Conservation (phyloP, 2,797 vertebrate species). For the Novumbra hubbsi region DNA sequence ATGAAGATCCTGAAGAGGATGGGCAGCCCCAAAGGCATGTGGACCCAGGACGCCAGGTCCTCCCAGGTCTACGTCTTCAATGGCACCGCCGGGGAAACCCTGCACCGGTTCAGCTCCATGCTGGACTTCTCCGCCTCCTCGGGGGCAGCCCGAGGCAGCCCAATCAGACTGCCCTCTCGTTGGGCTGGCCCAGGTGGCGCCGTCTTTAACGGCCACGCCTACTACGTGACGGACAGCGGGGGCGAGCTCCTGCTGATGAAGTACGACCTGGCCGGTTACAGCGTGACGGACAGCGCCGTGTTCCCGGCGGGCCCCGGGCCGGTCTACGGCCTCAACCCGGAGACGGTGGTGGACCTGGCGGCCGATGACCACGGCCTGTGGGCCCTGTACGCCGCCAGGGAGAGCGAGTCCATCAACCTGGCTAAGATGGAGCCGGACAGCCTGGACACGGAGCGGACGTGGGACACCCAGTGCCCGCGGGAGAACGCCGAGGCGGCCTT, state of each 20-base stretch:
- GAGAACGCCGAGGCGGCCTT: constrained; percentile 92
- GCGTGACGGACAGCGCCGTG: constrained; percentile 83
- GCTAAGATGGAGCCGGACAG: constrained; percentile 89
- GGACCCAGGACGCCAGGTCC: constrained; percentile 85
- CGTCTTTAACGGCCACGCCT: constrained; percentile 84
- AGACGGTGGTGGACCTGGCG: constrained; percentile 85
- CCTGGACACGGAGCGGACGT: constrained; percentile 93
- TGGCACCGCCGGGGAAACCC: constrained; percentile 78
- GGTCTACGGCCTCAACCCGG: constrained; percentile 80
- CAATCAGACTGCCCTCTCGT: constrained; percentile 80
- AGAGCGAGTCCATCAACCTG: constrained; percentile 86
- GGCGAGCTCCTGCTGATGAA: constrained; percentile 86
- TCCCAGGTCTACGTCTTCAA: constrained; percentile 92
- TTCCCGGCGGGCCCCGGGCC: constrained; percentile 80
- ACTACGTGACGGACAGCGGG: constrained; percentile 81
- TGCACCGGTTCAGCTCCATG: constrained; percentile 84
- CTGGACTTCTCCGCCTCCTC: constrained; percentile 82
- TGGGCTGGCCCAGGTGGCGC: constrained; percentile 86
- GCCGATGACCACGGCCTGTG: constrained; percentile 91
- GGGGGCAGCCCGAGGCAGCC: constrained; percentile 70
- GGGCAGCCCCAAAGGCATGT: constrained; percentile 83
- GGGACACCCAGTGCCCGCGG: constrained; percentile 91
- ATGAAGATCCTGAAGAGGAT: constrained; percentile 95
- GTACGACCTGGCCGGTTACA: constrained; percentile 82
- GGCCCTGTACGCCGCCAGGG: constrained; percentile 84